These are phyloP conservation scores for Plecotus auritus DNA, from an alignment of 2,113 vertebrate species.

Conservation along the genomic window DNA sequence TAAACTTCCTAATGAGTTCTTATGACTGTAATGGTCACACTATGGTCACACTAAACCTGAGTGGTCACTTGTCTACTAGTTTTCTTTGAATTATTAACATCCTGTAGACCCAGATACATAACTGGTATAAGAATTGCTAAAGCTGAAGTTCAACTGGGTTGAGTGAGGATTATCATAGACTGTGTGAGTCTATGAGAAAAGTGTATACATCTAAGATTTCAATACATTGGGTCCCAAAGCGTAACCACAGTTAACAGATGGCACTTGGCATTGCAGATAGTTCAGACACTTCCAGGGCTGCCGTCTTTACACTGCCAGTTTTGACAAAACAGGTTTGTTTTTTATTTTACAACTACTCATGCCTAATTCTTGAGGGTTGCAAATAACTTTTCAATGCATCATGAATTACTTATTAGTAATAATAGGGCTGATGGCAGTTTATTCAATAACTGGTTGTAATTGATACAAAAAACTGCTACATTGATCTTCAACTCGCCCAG, in stretches of 20 bases:
- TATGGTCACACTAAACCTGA: conserved; percentile 80
- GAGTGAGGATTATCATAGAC: conserved; percentile 30
- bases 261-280: conserved; percentile 72
- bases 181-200: conserved; percentile 45
- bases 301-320: conserved; percentile 84
- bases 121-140: conserved; percentile 46
- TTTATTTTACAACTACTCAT: conserved; percentile 84
- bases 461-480: conserved; percentile 55
- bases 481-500: conserved; percentile 54
- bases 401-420: conserved; percentile 62
- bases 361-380: conserved; percentile 83
- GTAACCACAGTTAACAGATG: conserved; percentile 57
- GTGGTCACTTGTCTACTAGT: conserved; percentile 74
- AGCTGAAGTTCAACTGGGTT: conserved; percentile 46
- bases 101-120: conserved; percentile 64
- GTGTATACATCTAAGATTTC: conserved; percentile 24
- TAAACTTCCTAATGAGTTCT: conserved; percentile 82
- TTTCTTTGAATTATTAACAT: conserved; percentile 72
- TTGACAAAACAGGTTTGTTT: conserved; percentile 75
- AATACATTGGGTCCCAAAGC: conserved; percentile 65
- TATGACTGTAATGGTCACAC: conserved; percentile 74
- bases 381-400: conserved; percentile 71
- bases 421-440: conserved; percentile 68
- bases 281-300: conserved; percentile 80
- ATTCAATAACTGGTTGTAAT: conserved; percentile 58